Percentiles rank a stretch among this genome's conserved stretches.
Conservation (phyloP, 2,113 vertebrate genomes). For the Chaenocephalus aceratus region DNA sequence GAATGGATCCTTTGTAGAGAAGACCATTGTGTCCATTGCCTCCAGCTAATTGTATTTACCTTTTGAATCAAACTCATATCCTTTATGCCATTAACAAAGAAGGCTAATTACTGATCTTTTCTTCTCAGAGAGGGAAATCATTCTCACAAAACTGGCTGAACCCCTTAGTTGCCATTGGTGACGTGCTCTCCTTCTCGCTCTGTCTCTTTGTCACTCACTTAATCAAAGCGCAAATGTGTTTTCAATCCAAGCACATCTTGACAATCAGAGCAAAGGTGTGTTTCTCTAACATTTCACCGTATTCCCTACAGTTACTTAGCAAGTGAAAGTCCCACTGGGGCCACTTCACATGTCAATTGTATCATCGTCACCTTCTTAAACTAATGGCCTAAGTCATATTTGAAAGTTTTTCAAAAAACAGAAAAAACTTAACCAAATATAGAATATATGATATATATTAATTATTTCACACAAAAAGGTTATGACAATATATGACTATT, state of each 20-base stretch:
- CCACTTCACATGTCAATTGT: slow-evolving; percentile 1
- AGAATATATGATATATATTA: too few relatives aligned
- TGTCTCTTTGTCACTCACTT: neutral
- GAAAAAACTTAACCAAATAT: too few relatives aligned
- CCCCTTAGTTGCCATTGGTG: slow-evolving; percentile 64
- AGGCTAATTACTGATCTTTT: neutral
- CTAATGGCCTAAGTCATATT: too few relatives aligned
- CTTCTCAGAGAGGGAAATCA: slow-evolving; percentile 19
- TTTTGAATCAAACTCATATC: neutral
- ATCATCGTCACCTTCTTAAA: too few relatives aligned
- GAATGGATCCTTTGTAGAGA: neutral
- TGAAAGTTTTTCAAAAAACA: too few relatives aligned
- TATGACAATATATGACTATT: too few relatives aligned
- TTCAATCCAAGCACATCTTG: slow-evolving; percentile 14
- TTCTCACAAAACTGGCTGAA: neutral
- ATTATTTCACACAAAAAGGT: too few relatives aligned
- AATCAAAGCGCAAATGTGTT: slow-evolving; percentile 4
- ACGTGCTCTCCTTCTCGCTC: slow-evolving; percentile 14
- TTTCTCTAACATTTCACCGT: neutral
- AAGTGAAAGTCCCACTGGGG: neutral
- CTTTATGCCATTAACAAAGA: slow-evolving; percentile 6
- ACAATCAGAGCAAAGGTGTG: slow-evolving; percentile 1
- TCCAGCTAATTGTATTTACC: slow-evolving; percentile 11
- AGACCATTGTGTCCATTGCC: neutral
- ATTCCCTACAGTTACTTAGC: neutral